A percentile compares a stretch with the other conserved stretches of the same genome.
Conservation (phyloP, 2,797 vertebrate genomes). For the Epinephelus coioides region DNA sequence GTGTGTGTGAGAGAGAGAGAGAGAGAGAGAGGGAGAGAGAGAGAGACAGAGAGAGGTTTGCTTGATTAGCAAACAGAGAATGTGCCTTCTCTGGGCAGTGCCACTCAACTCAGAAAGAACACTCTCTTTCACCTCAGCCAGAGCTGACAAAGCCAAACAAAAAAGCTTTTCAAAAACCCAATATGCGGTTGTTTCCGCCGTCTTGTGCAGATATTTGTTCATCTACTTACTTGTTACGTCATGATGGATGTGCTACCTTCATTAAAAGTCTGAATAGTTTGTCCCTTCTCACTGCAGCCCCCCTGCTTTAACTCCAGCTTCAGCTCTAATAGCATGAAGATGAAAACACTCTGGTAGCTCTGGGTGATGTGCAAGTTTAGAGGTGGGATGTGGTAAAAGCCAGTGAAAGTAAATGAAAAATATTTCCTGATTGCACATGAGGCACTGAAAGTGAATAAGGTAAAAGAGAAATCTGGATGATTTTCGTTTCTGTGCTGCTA, state of each 20-base stretch:
- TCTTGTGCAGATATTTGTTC: conserved; percentile 61
- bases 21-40: neutral
- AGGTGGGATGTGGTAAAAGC: conserved; percentile 8
- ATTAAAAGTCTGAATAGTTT: conserved; percentile 47
- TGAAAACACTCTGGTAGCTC: neutral
- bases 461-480: neutral
- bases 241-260: conserved; percentile 57
- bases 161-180: conserved; percentile 58
- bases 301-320: neutral
- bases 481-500: neutral
- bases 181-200: conserved; percentile 46
- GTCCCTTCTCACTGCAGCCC: conserved; percentile 24
- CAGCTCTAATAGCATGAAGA: neutral
- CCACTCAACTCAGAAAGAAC: conserved; percentile 70
- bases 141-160: conserved; percentile 61
- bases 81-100: conserved; percentile 66
- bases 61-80: conserved; percentile 78
- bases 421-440: conserved; percentile 2
- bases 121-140: conserved; percentile 64
- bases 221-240: conserved; percentile 46
- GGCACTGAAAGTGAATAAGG: neutral
- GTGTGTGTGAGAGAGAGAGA: conserved; percentile 6
- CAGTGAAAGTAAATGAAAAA: conserved; percentile 1
- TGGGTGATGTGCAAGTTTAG: conserved; percentile 11
- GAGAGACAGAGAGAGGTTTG: conserved; percentile 26